Evolutionary conservation across 2,797 vertebrate genomes (phyloP), one percentile per base, ranked within the genome.

Genomic region (Caiman crocodilus): DNA sequence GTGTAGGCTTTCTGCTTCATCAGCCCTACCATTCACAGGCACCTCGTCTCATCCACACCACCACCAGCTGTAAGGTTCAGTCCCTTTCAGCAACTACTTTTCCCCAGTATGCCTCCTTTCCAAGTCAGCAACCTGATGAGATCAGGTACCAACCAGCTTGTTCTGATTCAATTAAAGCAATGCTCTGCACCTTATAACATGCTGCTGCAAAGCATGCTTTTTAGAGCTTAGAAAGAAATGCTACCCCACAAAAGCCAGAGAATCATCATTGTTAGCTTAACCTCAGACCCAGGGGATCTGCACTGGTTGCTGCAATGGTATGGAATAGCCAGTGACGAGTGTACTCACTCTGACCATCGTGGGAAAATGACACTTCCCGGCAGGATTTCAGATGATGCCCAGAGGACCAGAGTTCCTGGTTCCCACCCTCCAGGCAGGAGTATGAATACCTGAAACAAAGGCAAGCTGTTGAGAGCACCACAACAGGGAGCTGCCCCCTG

Each of bases 341-440:
- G 2, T 55, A 96, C 98, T 98, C 89, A 99, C 98, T 98, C 42
- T 97, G 97, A 7, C 99, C 99, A 81, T 99, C 99, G 13, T 90
- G 97, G 50, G 99, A 98, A 97, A 99, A 99, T 30, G 98, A 98
- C 14, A 99, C 97, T 59, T 99, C 98, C 81, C 99, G 98, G 96
- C 99, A 99, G 64, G 99, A 99, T 97, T 99, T 99, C 71, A 99
- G 96, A 95, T 99, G 99, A 97, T 99, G 99, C 1, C 99, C 99
- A 2, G 99, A 99, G 1, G 99, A 99, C 99, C 99, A 99, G 57
- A 99, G 97, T 95, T 99, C 99, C 86, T 98, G 97, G 94, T 97
- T 99, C 93, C 98, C 98, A 4, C 99, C 98, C 91, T 99, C 98
- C 65, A 98, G 97, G 95, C 99, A 99, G 3, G 99, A 99, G 94